These are phyloP conservation scores for Lateolabrax maculatus DNA, from an alignment of 2,797 vertebrate species.

Conservation along the genomic window DNA sequence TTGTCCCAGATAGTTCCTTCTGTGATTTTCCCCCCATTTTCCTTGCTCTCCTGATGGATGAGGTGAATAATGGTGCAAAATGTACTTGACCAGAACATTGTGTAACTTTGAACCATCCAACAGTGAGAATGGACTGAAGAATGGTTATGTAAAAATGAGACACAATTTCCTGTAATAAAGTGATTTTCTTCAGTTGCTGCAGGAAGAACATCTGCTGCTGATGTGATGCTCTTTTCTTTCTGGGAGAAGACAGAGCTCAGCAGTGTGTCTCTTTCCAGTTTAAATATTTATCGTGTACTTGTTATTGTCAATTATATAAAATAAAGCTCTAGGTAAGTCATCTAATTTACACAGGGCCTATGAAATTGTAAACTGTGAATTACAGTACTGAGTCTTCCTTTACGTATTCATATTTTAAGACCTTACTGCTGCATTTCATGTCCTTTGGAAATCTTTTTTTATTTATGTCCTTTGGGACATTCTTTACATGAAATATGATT, in stretches of 20 bases:
- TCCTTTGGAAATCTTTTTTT: not conserved
- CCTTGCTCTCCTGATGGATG: constrained; percentile 14
- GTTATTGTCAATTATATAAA: not conserved
- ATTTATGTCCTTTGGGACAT: not conserved
- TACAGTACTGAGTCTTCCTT: not conserved
- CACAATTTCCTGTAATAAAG: constrained; percentile 5
- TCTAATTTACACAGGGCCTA: not conserved
- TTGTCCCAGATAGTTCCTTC: constrained; percentile 3
- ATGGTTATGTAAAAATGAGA: constrained; percentile 13
- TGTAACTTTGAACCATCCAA: constrained; percentile 17
- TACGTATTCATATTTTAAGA: not conserved
- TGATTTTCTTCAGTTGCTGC: constrained; percentile 24
- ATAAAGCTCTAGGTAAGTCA: not conserved
- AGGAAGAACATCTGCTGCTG: constrained; percentile 18
- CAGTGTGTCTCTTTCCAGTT: constrained; percentile 11
- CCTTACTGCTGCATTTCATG: not conserved
- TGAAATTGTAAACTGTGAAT: not conserved
- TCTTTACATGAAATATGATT: not conserved
- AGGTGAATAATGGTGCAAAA: constrained; percentile 34
- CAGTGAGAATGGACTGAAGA: constrained; percentile 13
- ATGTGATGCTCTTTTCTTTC: constrained; percentile 23
- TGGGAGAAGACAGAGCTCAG: constrained; percentile 12
- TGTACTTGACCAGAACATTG: constrained; percentile 39
- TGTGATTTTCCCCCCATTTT: not conserved
- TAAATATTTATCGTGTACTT: not conserved